Evolutionary conservation across 1,140 invertebrate species (phyloP).

Genomic region (Parapsyche elsis): DNA sequence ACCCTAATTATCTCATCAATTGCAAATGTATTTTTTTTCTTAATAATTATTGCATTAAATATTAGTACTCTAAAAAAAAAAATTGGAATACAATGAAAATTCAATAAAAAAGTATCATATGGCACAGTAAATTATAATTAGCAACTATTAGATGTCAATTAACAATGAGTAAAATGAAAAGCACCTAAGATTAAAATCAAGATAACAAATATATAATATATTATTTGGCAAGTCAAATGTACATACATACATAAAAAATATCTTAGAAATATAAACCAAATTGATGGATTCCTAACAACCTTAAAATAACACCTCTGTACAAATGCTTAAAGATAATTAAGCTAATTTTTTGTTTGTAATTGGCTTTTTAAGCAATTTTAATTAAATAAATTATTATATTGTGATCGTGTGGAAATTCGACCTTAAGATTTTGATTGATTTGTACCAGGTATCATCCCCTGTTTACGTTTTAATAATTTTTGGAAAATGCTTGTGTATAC

Average conservation of each 20-base stretch:
- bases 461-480: too few relatives aligned
- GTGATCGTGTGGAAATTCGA: too few relatives aligned
- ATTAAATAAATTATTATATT: too few relatives aligned
- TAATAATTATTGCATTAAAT: constrained; percentile 13
- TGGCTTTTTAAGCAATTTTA: too few relatives aligned
- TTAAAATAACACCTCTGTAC: too few relatives aligned
- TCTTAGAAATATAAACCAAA: too few relatives aligned
- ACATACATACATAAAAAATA: neutral
- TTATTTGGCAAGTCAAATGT: constrained; percentile 2
- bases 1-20: constrained; percentile 13
- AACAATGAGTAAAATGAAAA: neutral
- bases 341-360: too few relatives aligned
- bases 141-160: neutral
- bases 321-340: too few relatives aligned
- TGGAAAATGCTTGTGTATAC: too few relatives aligned
- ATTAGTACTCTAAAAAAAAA: neutral
- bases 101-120: neutral
- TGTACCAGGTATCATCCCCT: too few relatives aligned
- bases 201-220: neutral
- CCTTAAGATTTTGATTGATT: too few relatives aligned
- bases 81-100: constrained; percentile 14
- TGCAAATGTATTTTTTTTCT: constrained; percentile 10
- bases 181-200: neutral
- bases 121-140: constrained; percentile 13
- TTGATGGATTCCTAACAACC: too few relatives aligned